Base-by-base conservation (phyloP, 1,140 invertebrate species). In the Brachionus paranguensis region DNA sequence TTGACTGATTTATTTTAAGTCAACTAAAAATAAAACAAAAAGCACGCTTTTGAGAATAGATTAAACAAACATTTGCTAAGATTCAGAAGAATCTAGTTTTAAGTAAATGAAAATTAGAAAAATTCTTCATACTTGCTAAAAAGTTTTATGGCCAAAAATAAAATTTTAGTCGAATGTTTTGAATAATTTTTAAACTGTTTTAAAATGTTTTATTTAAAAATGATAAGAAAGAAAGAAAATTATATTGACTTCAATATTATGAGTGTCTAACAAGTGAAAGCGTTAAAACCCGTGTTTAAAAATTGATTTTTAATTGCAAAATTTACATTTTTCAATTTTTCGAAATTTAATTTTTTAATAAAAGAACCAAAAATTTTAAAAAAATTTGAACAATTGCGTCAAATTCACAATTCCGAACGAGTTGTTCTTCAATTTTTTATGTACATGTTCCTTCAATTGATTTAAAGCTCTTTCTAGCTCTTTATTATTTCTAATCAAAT, bases 361-460 rank as follows among this genome's bases (percentile, higher is more conserved):
- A 70, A 37, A 37, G 45, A 47, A 60, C 2, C 20, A n/a, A 60
- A 10, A 10, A 60, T 17, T 20, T 81, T 68, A 81, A 81, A 81
- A 65, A 81, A 64, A 27, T 20, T 81, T 81, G 41, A 81, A 81
- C 53, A 68, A 65, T 45, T 81, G 29, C 3, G 78, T 60, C 55
- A 81, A 68, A 65, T 81, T 64, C 7, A 81, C 78, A 81, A 81
- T 65, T 14, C 78, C 78, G 37, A 65, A 81, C 24, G 78, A 47
- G 41, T 81, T 81, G 17, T 81, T 81, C 29, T 81, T 81, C 12
- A 81, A 68, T 50, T 81, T 81, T 41, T 64, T 68, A 68, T 81
- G 55, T 47, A 81, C 78, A 68, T 81, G 78, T 12, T 81, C 78
- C 53, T 45, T 64, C 20, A 81, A 50, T 24, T 64, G 53, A 50